These are phyloP conservation scores for Sebastiscus tertius DNA, from an alignment of 2,797 vertebrate genomes.

Conservation along the genomic window DNA sequence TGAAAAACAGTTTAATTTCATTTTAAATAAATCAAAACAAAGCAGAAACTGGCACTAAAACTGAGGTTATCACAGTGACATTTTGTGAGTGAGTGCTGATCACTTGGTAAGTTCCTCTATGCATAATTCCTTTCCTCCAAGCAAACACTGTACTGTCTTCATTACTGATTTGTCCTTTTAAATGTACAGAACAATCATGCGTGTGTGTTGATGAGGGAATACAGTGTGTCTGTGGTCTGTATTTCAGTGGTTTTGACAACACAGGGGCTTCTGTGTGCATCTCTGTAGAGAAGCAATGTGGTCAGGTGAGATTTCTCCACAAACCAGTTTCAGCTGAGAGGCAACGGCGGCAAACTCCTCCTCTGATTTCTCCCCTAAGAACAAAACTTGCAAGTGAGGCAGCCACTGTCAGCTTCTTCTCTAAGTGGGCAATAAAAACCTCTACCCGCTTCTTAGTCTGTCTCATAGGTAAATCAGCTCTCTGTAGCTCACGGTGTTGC, in stretches of 20 bases:
- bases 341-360: slow-evolving; percentile 36
- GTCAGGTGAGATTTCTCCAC: slow-evolving; percentile 36
- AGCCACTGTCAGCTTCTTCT: background rate
- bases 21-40: background rate
- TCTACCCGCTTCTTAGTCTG: background rate
- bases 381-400: background rate
- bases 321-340: slow-evolving; percentile 46
- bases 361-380: slow-evolving; percentile 1
- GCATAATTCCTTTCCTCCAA: background rate
- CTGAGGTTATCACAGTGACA: background rate
- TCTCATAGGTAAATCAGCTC: background rate
- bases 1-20: background rate
- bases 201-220: background rate
- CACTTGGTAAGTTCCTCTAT: background rate
- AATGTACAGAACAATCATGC: background rate
- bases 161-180: background rate
- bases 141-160: background rate
- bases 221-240: background rate
- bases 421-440: background rate
- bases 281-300: background rate
- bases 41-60: background rate
- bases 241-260: background rate
- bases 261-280: background rate
- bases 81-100: background rate
- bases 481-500: background rate